Evolutionary conservation across 2,888 invertebrate genomes (phyloP).

Genomic region (Melanostoma mellinum): DNA sequence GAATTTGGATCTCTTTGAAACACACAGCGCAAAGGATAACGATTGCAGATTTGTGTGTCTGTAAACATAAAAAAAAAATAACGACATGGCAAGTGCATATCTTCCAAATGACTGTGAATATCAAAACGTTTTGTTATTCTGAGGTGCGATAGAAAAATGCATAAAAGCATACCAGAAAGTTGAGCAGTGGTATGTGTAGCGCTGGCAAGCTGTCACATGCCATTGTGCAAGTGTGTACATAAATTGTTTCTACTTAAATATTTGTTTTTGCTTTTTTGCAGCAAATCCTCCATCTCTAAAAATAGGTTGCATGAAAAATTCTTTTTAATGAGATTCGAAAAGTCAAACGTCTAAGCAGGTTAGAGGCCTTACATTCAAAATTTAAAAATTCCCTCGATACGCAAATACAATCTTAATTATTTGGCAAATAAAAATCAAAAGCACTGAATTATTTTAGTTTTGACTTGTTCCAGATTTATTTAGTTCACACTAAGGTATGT

Average conservation of each 20-base stretch:
- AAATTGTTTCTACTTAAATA: slow-evolving; percentile 37
- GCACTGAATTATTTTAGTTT: too few relatives aligned
- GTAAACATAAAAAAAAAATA: slow-evolving; percentile 6
- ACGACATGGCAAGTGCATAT: slow-evolving; percentile 11
- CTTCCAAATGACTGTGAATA: slow-evolving; percentile 9
- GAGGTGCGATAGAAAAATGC: slow-evolving; percentile 8
- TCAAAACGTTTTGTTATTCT: slow-evolving; percentile 41
- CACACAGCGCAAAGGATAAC: slow-evolving; percentile 6
- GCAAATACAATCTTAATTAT: too few relatives aligned
- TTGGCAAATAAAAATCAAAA: too few relatives aligned
- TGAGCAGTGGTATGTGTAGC: not conserved
- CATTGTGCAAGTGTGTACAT: slow-evolving; percentile 34
- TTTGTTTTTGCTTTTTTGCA: slow-evolving; percentile 21
- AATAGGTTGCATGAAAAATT: too few relatives aligned
- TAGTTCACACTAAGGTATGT: too few relatives aligned
- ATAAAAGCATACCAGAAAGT: not conserved
- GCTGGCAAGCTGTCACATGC: slow-evolving; percentile 9
- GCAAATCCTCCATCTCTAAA: slow-evolving; percentile 14
- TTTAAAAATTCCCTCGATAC: too few relatives aligned
- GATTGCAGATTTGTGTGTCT: slow-evolving; percentile 21
- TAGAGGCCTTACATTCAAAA: too few relatives aligned
- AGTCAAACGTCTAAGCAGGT: too few relatives aligned
- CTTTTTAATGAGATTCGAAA: too few relatives aligned
- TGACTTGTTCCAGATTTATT: too few relatives aligned
- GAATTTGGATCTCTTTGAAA: not conserved